A percentile compares a stretch with the other conserved stretches of the same genome.
These are phyloP conservation scores for Ceramica pisi DNA, from an alignment of 2,888 invertebrate species.

Conservation along the genomic window DNA sequence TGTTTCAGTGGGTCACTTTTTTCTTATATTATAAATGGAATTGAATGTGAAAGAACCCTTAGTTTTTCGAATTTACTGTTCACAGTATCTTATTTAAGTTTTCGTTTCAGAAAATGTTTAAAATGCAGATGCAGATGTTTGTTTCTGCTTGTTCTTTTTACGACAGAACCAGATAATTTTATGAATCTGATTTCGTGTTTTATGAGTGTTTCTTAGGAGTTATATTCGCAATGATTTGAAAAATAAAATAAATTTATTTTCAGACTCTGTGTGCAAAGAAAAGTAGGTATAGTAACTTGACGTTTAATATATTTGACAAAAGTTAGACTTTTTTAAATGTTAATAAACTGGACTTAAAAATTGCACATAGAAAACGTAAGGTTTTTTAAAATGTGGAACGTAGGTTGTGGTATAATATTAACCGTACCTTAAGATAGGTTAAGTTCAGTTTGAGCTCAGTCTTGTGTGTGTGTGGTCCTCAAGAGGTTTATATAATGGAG, in stretches of 20 bases:
- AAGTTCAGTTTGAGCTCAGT: background rate
- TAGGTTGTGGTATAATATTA: too few species aligned
- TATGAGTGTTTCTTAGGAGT: background rate
- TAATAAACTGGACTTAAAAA: too few species aligned
- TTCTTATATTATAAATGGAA: constrained; percentile 9
- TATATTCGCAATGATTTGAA: background rate
- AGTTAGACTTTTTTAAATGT: background rate
- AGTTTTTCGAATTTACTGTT: constrained; percentile 12
- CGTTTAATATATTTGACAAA: background rate
- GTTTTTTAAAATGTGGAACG: too few species aligned
- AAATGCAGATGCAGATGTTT: constrained; percentile 31
- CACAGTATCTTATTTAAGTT: constrained; percentile 38
- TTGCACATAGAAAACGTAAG: too few species aligned
- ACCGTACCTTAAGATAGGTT: constrained; percentile 9
- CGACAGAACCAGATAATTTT: constrained; percentile 28
- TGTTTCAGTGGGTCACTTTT: background rate
- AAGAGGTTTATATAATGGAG: constrained; percentile 60
- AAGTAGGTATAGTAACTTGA: background rate
- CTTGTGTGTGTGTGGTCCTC: background rate
- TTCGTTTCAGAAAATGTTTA: constrained; percentile 15
- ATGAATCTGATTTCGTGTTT: constrained; percentile 10
- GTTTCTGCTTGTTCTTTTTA: constrained; percentile 35
- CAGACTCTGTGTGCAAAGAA: background rate
- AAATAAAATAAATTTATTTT: background rate
- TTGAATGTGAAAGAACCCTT: constrained; percentile 1